A percentile compares a stretch with the other conserved stretches of the same genome.
phyloP scores from a whole-genome alignment of 2,888 invertebrate species.

The Tribolium freemani region DNA sequence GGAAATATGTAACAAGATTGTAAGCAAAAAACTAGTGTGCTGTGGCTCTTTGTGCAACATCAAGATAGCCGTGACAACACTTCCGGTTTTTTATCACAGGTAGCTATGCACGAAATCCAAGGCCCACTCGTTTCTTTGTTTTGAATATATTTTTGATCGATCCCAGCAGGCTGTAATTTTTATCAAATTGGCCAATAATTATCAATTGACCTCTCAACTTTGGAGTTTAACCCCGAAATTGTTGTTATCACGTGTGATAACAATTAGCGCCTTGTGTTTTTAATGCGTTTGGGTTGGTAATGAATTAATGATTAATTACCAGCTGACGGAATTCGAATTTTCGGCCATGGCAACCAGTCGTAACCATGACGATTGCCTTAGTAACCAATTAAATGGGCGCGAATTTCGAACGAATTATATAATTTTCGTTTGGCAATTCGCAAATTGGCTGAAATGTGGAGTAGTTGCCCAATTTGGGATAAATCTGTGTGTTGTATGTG shows the following conservation, averaged over 20 bases:
- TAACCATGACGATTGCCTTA: no score
- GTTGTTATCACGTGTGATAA: not conserved
- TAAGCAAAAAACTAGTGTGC: not conserved
- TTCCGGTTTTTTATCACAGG: not conserved
- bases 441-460: not conserved
- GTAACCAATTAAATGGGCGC: not conserved
- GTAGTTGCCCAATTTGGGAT: slow-evolving; percentile 10
- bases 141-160: not conserved
- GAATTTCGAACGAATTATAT: not conserved
- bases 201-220: slow-evolving; percentile 17
- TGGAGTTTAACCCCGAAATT: slow-evolving; percentile 5
- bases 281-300: not conserved
- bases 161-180: not conserved
- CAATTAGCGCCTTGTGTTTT: not conserved
- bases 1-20: not conserved
- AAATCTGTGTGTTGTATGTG: not conserved
- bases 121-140: not conserved
- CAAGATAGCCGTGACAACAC: not conserved
- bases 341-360: no score
- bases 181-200: not conserved
- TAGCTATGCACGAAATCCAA: not conserved
- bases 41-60: not conserved
- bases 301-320: not conserved
- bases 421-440: not conserved
- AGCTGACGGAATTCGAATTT: not conserved